A percentile compares a stretch with the other conserved stretches of the same genome.
These are phyloP conservation scores for Gadopsis bispinosus DNA, from an alignment of 2,797 vertebrate species.

Conservation along the genomic window DNA sequence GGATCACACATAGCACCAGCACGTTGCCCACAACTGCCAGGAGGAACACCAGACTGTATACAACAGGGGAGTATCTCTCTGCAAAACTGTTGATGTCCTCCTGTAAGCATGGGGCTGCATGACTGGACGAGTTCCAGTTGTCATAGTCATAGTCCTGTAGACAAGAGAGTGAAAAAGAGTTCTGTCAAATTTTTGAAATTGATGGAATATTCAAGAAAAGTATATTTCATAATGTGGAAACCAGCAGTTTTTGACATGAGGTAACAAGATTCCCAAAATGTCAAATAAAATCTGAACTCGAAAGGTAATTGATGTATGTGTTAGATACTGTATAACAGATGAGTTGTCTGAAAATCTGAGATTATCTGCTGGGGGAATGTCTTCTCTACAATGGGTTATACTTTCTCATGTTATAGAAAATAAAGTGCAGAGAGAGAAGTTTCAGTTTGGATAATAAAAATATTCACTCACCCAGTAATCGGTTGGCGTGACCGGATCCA, in stretches of 20 bases:
- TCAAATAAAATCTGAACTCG: not conserved
- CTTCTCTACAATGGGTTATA: not conserved
- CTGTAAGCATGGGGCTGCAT: conserved; percentile 64
- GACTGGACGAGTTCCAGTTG: accelerated
- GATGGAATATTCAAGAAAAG: accelerated
- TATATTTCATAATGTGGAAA: not conserved
- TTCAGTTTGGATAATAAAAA: not conserved
- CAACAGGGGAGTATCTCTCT: conserved; percentile 72
- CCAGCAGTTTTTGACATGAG: not conserved
- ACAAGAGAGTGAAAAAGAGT: not conserved
- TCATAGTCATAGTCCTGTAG: not conserved
- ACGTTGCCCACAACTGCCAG: conserved; percentile 85
- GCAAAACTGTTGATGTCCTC: conserved; percentile 72
- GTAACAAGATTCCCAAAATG: not conserved
- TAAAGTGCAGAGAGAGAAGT: not conserved
- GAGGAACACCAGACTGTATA: conserved; percentile 83
- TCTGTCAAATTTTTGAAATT: conserved; percentile 14
- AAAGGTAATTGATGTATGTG: not conserved
- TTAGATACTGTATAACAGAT: not conserved
- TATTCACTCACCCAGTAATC: conserved; percentile 72
- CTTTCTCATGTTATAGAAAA: not conserved
- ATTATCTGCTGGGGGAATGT: not conserved
- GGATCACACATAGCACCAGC: conserved; percentile 85
- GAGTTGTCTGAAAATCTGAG: not conserved
- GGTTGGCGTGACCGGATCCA: conserved; percentile 33